Evolutionary conservation across 2,113 vertebrate genomes (phyloP).

Genomic region (Trematocara marginatum): DNA sequence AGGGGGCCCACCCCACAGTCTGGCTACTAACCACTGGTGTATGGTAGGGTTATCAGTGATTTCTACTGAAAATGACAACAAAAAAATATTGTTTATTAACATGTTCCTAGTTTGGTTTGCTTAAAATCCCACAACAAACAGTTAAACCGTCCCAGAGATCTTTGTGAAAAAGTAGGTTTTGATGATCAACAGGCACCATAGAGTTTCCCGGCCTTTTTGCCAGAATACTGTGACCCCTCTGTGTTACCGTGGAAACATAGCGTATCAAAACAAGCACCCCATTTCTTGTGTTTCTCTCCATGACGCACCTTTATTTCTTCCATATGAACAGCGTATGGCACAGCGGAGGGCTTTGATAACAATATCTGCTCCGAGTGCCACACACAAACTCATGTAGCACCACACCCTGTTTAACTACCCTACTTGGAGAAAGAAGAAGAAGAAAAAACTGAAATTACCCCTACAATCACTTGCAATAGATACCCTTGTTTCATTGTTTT

Average conservation of each 20-base stretch:
- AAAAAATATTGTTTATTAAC: neutral
- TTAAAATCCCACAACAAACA: conserved; percentile 25
- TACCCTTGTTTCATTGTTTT: conserved; percentile 21
- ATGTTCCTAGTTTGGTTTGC: conserved; percentile 3
- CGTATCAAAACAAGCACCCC: conserved; percentile 50
- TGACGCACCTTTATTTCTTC: conserved; percentile 62
- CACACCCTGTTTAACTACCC: neutral
- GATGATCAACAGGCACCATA: conserved; percentile 50
- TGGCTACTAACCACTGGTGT: neutral
- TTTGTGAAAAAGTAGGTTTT: conserved; percentile 35
- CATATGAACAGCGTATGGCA: conserved; percentile 48
- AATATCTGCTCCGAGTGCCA: conserved; percentile 14
- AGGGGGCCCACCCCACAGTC: neutral
- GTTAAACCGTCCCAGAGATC: conserved; percentile 26
- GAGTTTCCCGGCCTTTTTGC: conserved; percentile 43
- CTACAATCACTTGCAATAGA: conserved; percentile 20
- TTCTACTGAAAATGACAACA: neutral
- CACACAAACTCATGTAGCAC: neutral
- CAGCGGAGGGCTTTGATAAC: conserved; percentile 3
- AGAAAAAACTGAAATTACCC: conserved; percentile 1
- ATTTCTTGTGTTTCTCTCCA: conserved; percentile 27
- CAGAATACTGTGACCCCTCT: conserved; percentile 44
- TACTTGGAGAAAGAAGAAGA: neutral
- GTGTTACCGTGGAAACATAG: conserved; percentile 49
- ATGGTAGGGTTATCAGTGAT: neutral